Base-by-base conservation (phyloP, 2,797 vertebrate species). In the Avahi laniger region DNA sequence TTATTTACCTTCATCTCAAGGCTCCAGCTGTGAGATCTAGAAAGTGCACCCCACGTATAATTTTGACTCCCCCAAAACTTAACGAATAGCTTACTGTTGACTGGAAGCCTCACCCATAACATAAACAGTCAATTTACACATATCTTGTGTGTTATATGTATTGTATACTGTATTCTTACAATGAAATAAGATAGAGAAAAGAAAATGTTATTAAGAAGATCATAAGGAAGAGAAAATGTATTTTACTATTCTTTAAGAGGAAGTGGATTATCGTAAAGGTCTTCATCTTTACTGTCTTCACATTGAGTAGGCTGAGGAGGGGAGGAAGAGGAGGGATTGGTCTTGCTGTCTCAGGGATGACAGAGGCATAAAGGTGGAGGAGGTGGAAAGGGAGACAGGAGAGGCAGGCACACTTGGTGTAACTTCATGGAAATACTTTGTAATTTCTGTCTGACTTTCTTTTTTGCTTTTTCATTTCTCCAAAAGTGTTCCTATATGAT, bases 1-100 rank as follows among this genome's bases (percentile, higher is more conserved):
- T 97, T 94, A 95, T 91, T 97, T 96, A 98, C 97, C 97, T 98
- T 98, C 97, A 97, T 98, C 73, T 86, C 92, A 22, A 78, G 26
- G 61, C 76, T 97, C 57, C 1, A 50, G 93, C 35, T 41, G 52
- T 78, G 35, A 70, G 50, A 82, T 4, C 61, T n/a, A 24, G 30
- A 7, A 70, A 96, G 87, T 94, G 94, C 97, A 65, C 61, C 61
- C 61, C 33, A 65, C 13, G 20, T 52, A 35, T n/a, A 14, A 52
- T 78, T 78, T 78, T 52, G 48, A 52, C 48, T 78, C 33, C 50
- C 33, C 12, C 13, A 52, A 52, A 52, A n/a, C 20, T 50, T 52
- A 78, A 78, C 12, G 7, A 52, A 35, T 78, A 52, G 20, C 75
- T 78, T 76, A 76, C 75, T 35, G 48, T 76, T 76, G 33, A 76